Percentiles rank a stretch among this genome's conserved stretches.
Evolutionary conservation across 2,113 vertebrate genomes (phyloP).

Genomic region (Calyptomena viridis): DNA sequence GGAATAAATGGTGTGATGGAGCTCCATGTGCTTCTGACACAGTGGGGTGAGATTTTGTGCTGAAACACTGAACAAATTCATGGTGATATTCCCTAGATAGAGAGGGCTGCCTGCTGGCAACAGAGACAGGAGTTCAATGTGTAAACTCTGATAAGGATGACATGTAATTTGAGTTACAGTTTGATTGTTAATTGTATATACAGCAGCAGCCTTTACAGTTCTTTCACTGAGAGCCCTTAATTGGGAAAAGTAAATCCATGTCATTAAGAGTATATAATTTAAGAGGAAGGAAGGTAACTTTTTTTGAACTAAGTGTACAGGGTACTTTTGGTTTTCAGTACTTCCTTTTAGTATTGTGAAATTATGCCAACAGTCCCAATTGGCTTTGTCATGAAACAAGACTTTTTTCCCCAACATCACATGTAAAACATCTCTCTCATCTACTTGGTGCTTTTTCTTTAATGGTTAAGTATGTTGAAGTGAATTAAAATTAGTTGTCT

Average conservation of each 20-base stretch:
- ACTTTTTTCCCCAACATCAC: not conserved
- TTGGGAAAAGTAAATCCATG: conserved; percentile 35
- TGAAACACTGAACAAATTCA: conserved; percentile 70
- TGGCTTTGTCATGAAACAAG: not conserved
- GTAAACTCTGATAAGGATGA: conserved; percentile 80
- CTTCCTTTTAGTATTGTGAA: not conserved
- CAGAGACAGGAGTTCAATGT: conserved; percentile 81
- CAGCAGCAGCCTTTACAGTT: conserved; percentile 64
- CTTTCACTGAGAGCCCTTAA: conserved; percentile 58
- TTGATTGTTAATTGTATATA: conserved; percentile 77
- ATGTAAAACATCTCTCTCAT: not conserved
- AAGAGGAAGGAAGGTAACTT: not conserved
- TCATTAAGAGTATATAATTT: conserved; percentile 37
- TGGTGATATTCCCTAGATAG: conserved; percentile 66
- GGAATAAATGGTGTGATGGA: not conserved
- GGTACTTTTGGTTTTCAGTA: not conserved
- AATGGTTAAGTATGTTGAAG: not conserved
- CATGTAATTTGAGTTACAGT: conserved; percentile 78
- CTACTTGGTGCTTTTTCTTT: not conserved
- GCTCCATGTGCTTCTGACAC: not conserved
- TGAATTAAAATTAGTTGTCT: not conserved
- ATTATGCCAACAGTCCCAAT: not conserved
- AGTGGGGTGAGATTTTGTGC: conserved; percentile 49
- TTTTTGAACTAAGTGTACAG: not conserved
- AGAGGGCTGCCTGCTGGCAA: conserved; percentile 73